Base-by-base conservation (phyloP, 37 sponge, comb jelly and placozoan genomes). In the Halisarca cf. caerulea region DNA sequence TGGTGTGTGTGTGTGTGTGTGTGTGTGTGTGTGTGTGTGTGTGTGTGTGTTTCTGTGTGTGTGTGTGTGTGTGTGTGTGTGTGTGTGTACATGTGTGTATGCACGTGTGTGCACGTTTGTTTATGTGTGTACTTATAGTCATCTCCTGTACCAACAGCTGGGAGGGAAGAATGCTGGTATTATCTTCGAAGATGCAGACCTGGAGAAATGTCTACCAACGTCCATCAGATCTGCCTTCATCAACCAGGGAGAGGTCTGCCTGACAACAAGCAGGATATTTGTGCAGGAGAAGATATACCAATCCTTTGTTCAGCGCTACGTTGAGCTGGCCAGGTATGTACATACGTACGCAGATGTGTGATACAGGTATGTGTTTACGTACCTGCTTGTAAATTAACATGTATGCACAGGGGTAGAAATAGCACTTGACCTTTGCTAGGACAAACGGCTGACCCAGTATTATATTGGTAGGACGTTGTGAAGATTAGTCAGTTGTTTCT, bases 121-220 rank as follows among this genome's bases (percentile, higher is more conserved):
- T 20, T 17, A 20, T 11, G 17, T 55, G 11, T 55, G 57, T 55
- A n/a, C n/a, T n/a, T n/a, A n/a, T n/a, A n/a, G n/a, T n/a, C n/a
- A n/a, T n/a, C 25, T 3, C 7, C 66, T 28, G 41, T 73, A n/a
- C n/a, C n/a, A n/a, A 6, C 75, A 94, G 91, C 90, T 96, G 27
- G 96, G 96, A 64, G 96, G 96, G 30, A 96, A 96, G 83, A 96
- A 96, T 59, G 87, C 96, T 64, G 91, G 94, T 7, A 87, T 96
- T 21, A 90, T 96, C 24, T 96, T 96, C 68, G 80, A 70, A 43
- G 94, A 93, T 70, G 92, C 72, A 0, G 88, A 96, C 82, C 66
- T 96, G 53, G 92, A 96, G 21, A 86, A 93, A 57, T 96, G 96
- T 80, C 83, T 96, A 0, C 90, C 92, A 18, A 88, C 89, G 28